Base-by-base conservation (phyloP, 2,888 invertebrate species). In the Emesis castigata region DNA sequence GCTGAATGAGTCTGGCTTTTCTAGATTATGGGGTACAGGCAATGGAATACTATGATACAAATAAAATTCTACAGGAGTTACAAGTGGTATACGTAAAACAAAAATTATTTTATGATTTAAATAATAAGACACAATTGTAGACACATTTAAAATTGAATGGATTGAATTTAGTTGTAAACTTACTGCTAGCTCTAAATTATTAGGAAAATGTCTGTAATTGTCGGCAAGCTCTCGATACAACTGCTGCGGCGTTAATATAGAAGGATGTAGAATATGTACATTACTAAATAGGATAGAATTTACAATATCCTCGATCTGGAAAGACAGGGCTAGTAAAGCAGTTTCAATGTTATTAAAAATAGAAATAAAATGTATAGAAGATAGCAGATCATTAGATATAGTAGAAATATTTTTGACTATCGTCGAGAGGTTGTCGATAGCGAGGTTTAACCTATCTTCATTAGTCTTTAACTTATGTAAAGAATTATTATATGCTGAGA, bases 181-280 rank as follows among this genome's bases (percentile, higher is more conserved):
- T 16, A 82, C 31, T 22, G 85, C 77, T 11, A 86, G 61, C 64
- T 85, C 56, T 1, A 62, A 14, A 22, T 72, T 29, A n/a, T 26
- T 53, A 14, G 85, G 74, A 64, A 85, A 18, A 16, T 79, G 22
- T 73, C 79, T 76, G 31, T 80, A 79, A 64, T 80, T 83, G 71
- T 85, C 73, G 16, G 73, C 75, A 62, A 86, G 79, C 26, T 87
- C 85, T 56, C 29, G 18, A n/a, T 78, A 83, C 9, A 88, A 22
- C 22, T 85, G 78, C 7, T 14, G 64, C 0, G 84, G 88, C 0
- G 85, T 74, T 62, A 87, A 53, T n/a, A 87, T 64, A 1, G 83
- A 34, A 8, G 88, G 88, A 39, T 87, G 84, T 11, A 88, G 26
- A 6, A 75, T 77, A 61, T 85, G 83, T 39, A 65, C 16, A n/a